phyloP scores from a whole-genome alignment of 2,797 vertebrate genomes.

The Micromesistius poutassou region DNA sequence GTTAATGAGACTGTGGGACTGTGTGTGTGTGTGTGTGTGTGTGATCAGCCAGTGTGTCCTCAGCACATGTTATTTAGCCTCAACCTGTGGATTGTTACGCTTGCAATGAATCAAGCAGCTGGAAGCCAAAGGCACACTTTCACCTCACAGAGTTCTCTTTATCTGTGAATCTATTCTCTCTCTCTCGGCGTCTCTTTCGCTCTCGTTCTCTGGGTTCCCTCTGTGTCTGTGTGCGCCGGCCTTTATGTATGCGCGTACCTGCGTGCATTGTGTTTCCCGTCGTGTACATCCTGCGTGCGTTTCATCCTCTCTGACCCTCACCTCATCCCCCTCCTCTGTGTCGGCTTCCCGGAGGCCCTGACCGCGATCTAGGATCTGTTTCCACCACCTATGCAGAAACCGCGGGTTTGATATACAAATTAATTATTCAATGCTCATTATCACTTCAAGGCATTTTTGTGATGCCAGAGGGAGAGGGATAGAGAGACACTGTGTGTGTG shows the following conservation, averaged over 20 bases:
- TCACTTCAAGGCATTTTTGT: constrained; percentile 64
- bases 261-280: not conserved
- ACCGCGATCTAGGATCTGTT: constrained; percentile 63
- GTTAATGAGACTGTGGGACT: no score
- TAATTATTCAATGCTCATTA: constrained; percentile 72
- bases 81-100: not conserved
- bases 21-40: not conserved
- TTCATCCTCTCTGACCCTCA: not conserved
- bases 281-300: not conserved
- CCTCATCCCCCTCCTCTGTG: constrained; percentile 40
- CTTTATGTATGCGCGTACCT: not conserved
- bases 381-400: constrained; percentile 54
- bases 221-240: not conserved
- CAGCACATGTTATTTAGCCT: not conserved
- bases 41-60: not conserved
- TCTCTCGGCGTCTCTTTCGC: constrained; percentile 3
- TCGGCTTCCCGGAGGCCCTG: constrained; percentile 57
- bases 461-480: constrained; percentile 28
- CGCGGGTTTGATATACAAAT: constrained; percentile 71
- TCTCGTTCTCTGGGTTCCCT: not conserved
- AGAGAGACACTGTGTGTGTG: not conserved
- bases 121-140: not conserved
- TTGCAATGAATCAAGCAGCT: not conserved
- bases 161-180: constrained; percentile 3
- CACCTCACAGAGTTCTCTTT: not conserved